These are phyloP conservation scores for Arizona elegans DNA, from an alignment of 2,113 vertebrate genomes.

Conservation along the genomic window DNA sequence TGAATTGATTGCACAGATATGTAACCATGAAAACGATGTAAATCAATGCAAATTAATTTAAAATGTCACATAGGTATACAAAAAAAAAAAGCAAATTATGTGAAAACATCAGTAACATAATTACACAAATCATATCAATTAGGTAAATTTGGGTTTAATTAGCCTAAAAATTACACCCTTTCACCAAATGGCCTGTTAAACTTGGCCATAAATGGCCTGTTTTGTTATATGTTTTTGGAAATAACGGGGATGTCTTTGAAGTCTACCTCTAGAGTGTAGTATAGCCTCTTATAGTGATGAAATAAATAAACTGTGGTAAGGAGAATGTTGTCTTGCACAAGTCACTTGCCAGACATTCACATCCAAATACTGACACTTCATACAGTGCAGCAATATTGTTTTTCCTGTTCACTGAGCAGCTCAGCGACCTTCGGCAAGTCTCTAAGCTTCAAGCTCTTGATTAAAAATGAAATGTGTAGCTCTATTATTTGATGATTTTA, in stretches of 20 bases:
- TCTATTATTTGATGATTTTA: background rate
- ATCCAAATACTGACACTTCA: background rate
- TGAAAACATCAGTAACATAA: background rate
- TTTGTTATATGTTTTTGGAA: background rate
- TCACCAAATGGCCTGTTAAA: background rate
- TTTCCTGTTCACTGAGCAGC: background rate
- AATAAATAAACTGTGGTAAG: background rate
- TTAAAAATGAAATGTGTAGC: background rate
- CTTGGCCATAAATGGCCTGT: background rate
- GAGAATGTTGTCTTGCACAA: background rate
- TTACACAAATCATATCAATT: background rate
- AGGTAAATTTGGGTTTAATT: background rate
- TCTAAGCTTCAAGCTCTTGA: background rate
- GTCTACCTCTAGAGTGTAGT: slow-evolving; percentile 2
- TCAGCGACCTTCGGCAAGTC: background rate
- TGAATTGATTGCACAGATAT: background rate
- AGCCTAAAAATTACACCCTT: background rate
- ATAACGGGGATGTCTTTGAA: background rate
- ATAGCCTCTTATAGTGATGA: background rate
- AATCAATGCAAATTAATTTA: background rate
- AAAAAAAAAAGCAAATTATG: background rate
- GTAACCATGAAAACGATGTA: background rate
- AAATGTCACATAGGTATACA: background rate
- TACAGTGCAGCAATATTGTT: background rate
- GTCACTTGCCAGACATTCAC: background rate